Conservation (phyloP, 2,113 vertebrate species). For the Pygoscelis antarcticus region DNA sequence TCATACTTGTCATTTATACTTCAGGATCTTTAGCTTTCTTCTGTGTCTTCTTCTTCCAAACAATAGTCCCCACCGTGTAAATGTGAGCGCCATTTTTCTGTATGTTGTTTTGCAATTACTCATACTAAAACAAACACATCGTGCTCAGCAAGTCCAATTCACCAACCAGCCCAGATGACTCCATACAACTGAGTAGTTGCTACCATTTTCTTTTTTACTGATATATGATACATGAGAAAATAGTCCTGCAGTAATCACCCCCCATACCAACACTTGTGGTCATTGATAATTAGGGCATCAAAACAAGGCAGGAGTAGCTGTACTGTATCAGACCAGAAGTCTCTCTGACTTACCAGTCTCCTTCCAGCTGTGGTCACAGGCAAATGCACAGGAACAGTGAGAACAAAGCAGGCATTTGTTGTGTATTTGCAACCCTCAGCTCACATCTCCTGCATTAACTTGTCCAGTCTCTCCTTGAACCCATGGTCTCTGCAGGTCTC, state of each 20-base stretch:
- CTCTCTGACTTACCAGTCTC: too few species aligned
- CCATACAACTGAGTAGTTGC: background rate
- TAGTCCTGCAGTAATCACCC: background rate
- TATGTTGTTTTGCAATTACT: background rate
- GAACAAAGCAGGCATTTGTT: background rate
- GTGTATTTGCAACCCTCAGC: background rate
- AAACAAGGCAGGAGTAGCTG: background rate
- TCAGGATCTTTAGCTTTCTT: background rate
- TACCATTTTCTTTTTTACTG: background rate
- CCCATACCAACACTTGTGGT: too few species aligned
- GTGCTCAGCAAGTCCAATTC: background rate
- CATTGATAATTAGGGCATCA: background rate
- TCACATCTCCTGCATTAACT: background rate
- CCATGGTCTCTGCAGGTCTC: background rate
- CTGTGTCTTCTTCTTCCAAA: background rate
- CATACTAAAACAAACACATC: background rate
- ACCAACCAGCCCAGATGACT: background rate
- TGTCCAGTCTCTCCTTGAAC: background rate
- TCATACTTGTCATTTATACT: background rate
- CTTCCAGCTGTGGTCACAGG: background rate
- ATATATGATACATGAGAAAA: background rate
- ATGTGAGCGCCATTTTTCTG: rapidly evolving
- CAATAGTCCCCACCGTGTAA: background rate
- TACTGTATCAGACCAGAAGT: background rate
- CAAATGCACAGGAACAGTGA: background rate